Evolutionary conservation across 1,140 invertebrate species (phyloP).

Genomic region (Bombus impatiens): DNA sequence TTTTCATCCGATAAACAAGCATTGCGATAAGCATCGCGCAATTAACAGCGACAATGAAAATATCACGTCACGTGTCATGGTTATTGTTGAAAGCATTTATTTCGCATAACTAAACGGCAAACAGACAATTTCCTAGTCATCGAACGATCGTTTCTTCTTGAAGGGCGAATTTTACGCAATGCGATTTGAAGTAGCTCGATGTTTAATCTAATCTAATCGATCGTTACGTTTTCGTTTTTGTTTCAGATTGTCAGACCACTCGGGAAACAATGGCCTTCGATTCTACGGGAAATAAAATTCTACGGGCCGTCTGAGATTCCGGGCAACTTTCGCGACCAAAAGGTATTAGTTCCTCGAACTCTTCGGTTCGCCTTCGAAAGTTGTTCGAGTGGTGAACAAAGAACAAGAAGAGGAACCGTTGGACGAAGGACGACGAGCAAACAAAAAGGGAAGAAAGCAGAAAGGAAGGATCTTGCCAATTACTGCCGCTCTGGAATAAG

Average conservation of each 20-base stretch:
- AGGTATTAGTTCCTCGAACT: constrained; percentile 28
- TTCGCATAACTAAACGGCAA: background rate
- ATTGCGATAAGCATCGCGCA: background rate
- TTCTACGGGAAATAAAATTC: constrained; percentile 34
- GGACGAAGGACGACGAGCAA: constrained; percentile 35
- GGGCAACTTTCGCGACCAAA: background rate
- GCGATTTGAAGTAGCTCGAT: background rate
- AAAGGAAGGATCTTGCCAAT: constrained; percentile 45
- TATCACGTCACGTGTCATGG: background rate
- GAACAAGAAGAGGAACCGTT: constrained; percentile 29
- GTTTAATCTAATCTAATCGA: constrained; percentile 61
- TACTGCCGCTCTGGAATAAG: constrained; percentile 50
- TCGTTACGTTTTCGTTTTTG: constrained; percentile 6
- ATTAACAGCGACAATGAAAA: background rate
- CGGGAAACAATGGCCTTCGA: constrained; percentile 43
- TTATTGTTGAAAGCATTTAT: too few relatives aligned
- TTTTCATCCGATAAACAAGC: background rate
- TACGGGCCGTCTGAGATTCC: constrained; percentile 26
- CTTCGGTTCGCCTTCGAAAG: constrained; percentile 11
- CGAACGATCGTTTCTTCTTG: background rate
- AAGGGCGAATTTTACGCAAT: background rate
- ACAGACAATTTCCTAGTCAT: background rate
- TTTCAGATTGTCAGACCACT: constrained; percentile 49
- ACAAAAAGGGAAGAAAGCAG: constrained; percentile 51
- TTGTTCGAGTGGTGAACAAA: constrained; percentile 35